Evolutionary conservation across 2,797 vertebrate genomes (phyloP).

Genomic region (Sebastes cheni): DNA sequence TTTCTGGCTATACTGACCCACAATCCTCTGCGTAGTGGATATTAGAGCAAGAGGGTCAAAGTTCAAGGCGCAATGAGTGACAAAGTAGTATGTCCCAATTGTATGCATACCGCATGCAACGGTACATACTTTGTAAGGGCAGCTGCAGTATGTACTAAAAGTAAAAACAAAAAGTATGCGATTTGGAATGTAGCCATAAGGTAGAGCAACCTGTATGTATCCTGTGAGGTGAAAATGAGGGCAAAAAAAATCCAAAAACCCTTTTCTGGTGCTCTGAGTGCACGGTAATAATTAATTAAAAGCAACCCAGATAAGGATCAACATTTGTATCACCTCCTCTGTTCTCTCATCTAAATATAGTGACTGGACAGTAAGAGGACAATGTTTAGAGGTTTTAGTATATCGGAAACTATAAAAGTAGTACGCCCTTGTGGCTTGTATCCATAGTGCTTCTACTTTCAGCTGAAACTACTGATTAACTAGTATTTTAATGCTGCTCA

Average conservation of each 20-base stretch:
- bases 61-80: too few species aligned
- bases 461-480: background rate
- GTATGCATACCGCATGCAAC: too few species aligned
- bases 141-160: too few species aligned
- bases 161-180: too few species aligned
- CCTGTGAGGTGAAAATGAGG: background rate
- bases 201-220: background rate
- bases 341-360: background rate
- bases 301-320: background rate
- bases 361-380: background rate
- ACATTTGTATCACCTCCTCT: background rate
- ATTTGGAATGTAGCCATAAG: too few species aligned
- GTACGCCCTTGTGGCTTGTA: background rate
- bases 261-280: background rate
- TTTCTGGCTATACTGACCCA: too few species aligned
- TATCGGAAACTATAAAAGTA: background rate
- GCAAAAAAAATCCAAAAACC: background rate
- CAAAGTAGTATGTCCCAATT: too few species aligned
- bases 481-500: background rate
- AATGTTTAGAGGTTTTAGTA: background rate
- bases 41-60: too few species aligned
- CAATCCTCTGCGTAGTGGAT: too few species aligned
- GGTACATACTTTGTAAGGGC: too few species aligned
- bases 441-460: background rate
- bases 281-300: background rate